Percentiles rank a stretch among this genome's conserved stretches.
These are phyloP conservation scores for Catocala fraxini DNA, from an alignment of 2,888 invertebrate genomes.

Conservation along the genomic window DNA sequence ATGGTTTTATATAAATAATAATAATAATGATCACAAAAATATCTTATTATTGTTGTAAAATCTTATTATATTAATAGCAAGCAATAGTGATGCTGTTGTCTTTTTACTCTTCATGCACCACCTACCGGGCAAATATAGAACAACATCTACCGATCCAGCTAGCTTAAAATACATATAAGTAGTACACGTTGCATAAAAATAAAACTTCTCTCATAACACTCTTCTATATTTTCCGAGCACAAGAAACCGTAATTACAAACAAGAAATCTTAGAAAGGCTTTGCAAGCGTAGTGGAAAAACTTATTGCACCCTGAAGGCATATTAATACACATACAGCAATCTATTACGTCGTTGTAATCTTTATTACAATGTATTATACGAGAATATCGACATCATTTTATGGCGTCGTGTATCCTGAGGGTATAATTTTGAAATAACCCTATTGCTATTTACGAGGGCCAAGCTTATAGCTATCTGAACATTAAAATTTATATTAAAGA, in stretches of 20 bases:
- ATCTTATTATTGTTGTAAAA: no score
- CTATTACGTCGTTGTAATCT: slow-evolving; percentile 69
- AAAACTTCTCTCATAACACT: no score
- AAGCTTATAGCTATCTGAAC: slow-evolving; percentile 73
- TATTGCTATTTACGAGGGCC: slow-evolving; percentile 71
- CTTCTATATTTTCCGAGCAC: no score
- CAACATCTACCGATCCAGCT: no score
- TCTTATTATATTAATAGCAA: no score
- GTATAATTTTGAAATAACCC: slow-evolving; percentile 73
- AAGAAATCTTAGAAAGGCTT: neutral
- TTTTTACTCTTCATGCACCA: no score
- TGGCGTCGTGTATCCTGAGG: slow-evolving; percentile 63
- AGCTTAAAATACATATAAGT: no score
- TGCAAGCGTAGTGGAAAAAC: slow-evolving; percentile 32
- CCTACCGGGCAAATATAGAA: no score
- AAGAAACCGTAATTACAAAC: neutral
- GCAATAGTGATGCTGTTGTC: no score
- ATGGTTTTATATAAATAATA: no score
- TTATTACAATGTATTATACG: slow-evolving; percentile 71
- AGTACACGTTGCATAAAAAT: no score
- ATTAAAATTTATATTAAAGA: slow-evolving; percentile 70
- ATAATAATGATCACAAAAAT: no score
- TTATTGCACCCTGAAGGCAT: slow-evolving; percentile 60
- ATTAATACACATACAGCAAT: slow-evolving; percentile 61
- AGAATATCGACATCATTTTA: slow-evolving; percentile 69